Evolutionary conservation across 2,797 vertebrate species (phyloP).

Genomic region (Poecilia wingei): DNA sequence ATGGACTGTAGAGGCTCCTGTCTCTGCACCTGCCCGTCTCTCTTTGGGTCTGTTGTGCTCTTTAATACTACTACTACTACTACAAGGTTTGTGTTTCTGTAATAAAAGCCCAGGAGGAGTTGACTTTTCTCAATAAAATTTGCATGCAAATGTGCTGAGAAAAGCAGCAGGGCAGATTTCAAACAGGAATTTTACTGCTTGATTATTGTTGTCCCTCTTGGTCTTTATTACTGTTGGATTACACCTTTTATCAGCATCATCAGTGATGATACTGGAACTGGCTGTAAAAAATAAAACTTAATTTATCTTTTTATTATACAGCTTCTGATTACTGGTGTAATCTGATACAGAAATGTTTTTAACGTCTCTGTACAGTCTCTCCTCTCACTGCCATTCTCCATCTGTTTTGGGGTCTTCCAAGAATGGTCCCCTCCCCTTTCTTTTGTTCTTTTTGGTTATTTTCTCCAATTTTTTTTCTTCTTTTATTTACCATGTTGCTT

Average conservation of each 20-base stretch:
- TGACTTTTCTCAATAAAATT: neutral
- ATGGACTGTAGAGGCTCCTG: constrained; percentile 44
- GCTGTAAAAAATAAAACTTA: neutral
- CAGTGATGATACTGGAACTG: constrained; percentile 31
- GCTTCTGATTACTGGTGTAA: constrained; percentile 79
- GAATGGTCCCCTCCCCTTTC: constrained; percentile 88
- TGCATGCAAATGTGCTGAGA: neutral
- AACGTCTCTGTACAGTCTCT: constrained; percentile 78
- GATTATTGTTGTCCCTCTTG: constrained; percentile 73
- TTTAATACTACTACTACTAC: constrained; percentile 74
- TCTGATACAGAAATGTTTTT: constrained; percentile 77
- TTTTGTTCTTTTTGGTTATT: constrained; percentile 32
- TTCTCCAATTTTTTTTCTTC: constrained; percentile 68
- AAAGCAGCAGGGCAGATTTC: neutral
- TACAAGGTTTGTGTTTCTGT: constrained; percentile 69
- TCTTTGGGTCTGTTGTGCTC: constrained; percentile 64
- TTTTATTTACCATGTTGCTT: constrained; percentile 86
- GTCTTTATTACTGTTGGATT: constrained; percentile 88
- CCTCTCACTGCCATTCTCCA: constrained; percentile 85
- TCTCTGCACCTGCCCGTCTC: constrained; percentile 59
- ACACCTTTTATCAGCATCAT: constrained; percentile 73
- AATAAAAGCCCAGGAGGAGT: constrained; percentile 85
- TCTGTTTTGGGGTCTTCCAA: constrained; percentile 80
- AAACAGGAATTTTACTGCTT: neutral
- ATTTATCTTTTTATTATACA: neutral